Conservation (phyloP, 2,113 vertebrate species). For the Prietella phreatophila region DNA sequence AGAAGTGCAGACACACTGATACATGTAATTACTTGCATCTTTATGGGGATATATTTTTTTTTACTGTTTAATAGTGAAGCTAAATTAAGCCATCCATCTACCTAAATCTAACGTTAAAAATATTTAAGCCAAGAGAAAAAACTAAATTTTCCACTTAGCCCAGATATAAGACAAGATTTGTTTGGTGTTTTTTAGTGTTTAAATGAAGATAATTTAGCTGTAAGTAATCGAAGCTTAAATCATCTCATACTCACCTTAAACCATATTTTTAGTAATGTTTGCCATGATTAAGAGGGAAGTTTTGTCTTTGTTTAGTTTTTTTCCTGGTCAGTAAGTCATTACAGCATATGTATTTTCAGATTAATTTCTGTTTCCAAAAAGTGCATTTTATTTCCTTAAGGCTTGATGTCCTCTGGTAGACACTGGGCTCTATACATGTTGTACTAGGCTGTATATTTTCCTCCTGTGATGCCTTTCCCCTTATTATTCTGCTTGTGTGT, state of each 20-base stretch:
- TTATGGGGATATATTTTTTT: background rate
- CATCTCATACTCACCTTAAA: background rate
- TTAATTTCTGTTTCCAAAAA: background rate
- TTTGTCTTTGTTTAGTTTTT: background rate
- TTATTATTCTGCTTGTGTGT: background rate
- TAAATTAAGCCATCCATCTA: background rate
- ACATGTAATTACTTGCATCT: background rate
- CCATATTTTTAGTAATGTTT: background rate
- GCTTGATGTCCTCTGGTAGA: background rate
- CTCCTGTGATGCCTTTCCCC: background rate
- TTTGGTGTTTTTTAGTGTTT: background rate
- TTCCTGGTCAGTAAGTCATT: background rate
- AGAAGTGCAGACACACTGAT: background rate
- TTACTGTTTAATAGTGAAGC: background rate
- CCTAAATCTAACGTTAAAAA: background rate
- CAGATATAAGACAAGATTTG: background rate
- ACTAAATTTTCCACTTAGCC: background rate
- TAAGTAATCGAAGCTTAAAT: background rate
- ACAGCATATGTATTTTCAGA: background rate
- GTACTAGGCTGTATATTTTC: slow-evolving; percentile 33
- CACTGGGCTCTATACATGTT: background rate
- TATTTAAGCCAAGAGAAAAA: background rate
- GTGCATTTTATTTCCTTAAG: background rate
- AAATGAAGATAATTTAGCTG: background rate
- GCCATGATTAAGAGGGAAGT: background rate